Base-by-base conservation (phyloP, 1,140 invertebrate genomes). In the Camponotus vicinus region DNA sequence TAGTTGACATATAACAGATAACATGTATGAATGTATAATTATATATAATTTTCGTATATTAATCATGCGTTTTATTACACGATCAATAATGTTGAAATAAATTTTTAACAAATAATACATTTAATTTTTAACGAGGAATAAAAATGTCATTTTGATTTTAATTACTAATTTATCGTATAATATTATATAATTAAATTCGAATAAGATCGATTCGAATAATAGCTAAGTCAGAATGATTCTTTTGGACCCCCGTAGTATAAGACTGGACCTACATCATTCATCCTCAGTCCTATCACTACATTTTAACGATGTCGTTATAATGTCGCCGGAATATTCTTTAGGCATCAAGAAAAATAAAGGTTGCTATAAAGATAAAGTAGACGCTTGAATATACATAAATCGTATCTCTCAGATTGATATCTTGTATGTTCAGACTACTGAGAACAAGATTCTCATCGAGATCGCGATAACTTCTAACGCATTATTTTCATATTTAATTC, bases 241-340 rank as follows among this genome's bases (percentile, higher is more conserved):
- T 6, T 11, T n/a, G 18, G 52, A 73, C 55, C 67, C 13, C 79
- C 79, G 45, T 37, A 55, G 55, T 8, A 83, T 18, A 61, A 18
- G 55, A 11, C 13, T 34, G 11, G 27, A 61, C 55, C 40, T 27
- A 37, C 40, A 75, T 83, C 55, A 61, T 61, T 75, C 79, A 75
- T 83, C 37, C 40, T 63, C 55, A 15, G 15, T 63, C n/a, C 27
- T 69, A 70, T 71, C 76, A 55, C 63, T 76, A 49, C 21, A 52
- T 75, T 86, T 89, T 89, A 89, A 89, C 87, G 87, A 89, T 76
- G 70, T 89, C 87, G 87, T 89, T 89, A 89, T 77, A 82, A 86
- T 21, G 64, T 85, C 13, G 59, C 18, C 42, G 59, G 40, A 13
- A 75, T 52, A 52, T 73, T 83, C 7, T 89, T 59, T 64, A 76